phyloP scores from a whole-genome alignment of 2,797 vertebrate species.

The Nannoperca australis region DNA sequence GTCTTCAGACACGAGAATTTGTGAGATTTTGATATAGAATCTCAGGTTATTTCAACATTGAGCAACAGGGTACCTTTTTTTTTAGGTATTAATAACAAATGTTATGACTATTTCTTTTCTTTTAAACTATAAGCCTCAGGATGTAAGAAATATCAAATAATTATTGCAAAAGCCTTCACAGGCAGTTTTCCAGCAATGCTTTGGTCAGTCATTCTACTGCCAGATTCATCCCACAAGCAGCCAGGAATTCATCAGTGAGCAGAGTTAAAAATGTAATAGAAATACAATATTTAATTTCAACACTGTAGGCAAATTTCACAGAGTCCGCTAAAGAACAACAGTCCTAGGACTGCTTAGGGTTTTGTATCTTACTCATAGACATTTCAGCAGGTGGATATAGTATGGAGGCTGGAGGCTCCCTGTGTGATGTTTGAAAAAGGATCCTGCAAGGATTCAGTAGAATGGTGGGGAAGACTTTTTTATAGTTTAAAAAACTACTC shows the following conservation, averaged over 20 bases:
- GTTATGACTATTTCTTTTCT: not conserved
- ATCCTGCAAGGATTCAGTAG: conserved; percentile 1
- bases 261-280: conserved; percentile 18
- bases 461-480: not conserved
- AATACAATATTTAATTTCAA: conserved; percentile 6
- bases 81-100: conserved; percentile 31
- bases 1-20: not conserved
- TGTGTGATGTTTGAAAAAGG: conserved; percentile 10
- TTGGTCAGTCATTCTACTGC: conserved; percentile 18
- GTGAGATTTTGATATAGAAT: conserved; percentile 17
- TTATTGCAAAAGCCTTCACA: conserved; percentile 34
- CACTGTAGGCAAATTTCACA: not conserved
- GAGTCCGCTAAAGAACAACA: not conserved
- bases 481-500: too few species aligned
- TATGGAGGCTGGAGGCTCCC: not conserved
- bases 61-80: conserved; percentile 9
- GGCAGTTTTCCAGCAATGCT: conserved; percentile 13
- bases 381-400: not conserved
- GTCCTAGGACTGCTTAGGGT: not conserved
- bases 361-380: conserved; percentile 13
- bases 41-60: not conserved
- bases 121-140: not conserved
- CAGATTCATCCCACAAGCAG: conserved; percentile 38
- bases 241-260: conserved; percentile 19
- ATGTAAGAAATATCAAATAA: conserved; percentile 11